Conservation (phyloP, 2,797 vertebrate species). For the Dendrocincla tyrannina region DNA sequence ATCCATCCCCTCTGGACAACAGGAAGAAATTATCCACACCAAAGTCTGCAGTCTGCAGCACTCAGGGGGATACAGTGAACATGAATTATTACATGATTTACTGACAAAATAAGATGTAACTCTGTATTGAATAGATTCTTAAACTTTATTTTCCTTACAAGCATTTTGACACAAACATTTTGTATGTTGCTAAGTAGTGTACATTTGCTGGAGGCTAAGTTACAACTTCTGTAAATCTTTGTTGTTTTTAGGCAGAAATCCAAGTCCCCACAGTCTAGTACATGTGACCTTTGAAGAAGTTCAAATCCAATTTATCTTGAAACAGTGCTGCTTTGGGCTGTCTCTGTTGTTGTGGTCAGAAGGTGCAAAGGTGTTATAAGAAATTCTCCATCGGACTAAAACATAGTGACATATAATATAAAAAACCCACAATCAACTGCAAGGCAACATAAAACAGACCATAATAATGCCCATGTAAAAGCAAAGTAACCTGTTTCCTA, state of each 20-base stretch:
- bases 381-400: neutral
- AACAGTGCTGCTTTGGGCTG: neutral
- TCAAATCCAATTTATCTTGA: slow-evolving; percentile 4
- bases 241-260: neutral
- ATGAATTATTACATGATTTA: neutral
- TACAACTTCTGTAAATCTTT: neutral
- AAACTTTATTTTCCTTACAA: neutral
- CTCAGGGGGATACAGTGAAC: neutral
- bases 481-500: neutral
- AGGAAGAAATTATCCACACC: neutral
- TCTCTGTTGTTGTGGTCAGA: neutral
- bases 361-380: neutral
- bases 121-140: neutral
- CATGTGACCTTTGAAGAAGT: neutral
- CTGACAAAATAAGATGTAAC: neutral
- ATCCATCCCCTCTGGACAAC: neutral
- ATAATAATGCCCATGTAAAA: neutral
- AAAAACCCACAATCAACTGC: neutral
- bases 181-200: neutral
- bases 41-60: neutral
- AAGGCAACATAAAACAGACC: neutral
- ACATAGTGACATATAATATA: neutral
- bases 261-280: neutral
- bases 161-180: neutral
- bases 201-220: neutral